These are phyloP conservation scores for Lissonota sp. DNA, from an alignment of 2,888 invertebrate genomes.

Conservation along the genomic window DNA sequence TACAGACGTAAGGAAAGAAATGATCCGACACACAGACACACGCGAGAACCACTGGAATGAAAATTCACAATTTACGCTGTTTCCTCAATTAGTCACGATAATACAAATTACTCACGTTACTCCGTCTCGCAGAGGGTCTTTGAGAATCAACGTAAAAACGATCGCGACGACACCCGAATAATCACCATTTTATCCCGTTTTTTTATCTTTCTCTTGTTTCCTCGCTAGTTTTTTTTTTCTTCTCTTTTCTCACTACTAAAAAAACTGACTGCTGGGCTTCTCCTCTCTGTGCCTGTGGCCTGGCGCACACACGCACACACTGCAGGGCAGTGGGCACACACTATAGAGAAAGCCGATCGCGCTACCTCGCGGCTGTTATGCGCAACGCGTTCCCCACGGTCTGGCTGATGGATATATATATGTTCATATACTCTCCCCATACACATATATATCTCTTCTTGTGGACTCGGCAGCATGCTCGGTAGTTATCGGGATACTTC, in stretches of 20 bases:
- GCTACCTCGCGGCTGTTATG: constrained; percentile 64
- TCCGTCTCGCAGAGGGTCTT: background rate
- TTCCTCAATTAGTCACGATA: background rate
- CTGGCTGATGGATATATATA: too few species aligned
- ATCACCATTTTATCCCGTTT: constrained; percentile 79
- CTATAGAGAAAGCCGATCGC: constrained; percentile 37
- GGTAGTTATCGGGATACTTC: constrained; percentile 20
- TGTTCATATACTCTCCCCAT: background rate
- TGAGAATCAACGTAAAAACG: constrained; percentile 71
- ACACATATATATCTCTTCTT: too few species aligned
- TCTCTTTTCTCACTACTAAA: constrained; percentile 24
- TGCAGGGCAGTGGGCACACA: too few species aligned
- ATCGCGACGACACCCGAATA: constrained; percentile 81
- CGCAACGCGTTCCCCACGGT: constrained; percentile 39
- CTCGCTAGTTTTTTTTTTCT: constrained; percentile 21
- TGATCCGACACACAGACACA: background rate
- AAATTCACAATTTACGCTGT: background rate
- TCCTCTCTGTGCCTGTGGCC: constrained; percentile 28
- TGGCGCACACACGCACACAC: constrained; percentile 25
- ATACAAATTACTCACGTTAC: constrained; percentile 1
- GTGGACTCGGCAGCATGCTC: constrained; percentile 15
- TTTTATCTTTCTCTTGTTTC: constrained; percentile 13
- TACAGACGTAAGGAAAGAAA: background rate
- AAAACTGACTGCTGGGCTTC: constrained; percentile 42
- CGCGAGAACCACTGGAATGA: constrained; percentile 2